Conservation (phyloP, 2,113 vertebrate genomes). For the Myiopsitta monachus region DNA sequence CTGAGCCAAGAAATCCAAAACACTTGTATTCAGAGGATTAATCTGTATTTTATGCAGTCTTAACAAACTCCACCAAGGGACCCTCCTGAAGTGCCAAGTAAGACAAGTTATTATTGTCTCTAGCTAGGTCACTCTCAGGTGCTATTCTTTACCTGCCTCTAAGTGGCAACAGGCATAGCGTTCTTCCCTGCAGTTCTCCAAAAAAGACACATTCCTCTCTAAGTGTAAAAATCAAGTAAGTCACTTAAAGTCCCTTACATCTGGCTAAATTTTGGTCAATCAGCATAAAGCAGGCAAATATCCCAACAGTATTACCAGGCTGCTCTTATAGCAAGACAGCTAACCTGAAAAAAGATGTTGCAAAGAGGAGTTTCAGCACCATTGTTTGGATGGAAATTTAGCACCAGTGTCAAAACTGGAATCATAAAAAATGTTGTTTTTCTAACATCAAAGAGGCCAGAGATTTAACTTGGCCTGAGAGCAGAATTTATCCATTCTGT, state of each 20-base stretch:
- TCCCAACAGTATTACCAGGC: background rate
- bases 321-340: background rate
- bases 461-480: background rate
- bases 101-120: background rate
- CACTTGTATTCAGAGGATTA: background rate
- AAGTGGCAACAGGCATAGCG: background rate
- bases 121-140: background rate
- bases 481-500: background rate
- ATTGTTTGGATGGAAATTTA: background rate
- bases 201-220: background rate
- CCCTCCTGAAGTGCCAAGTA: background rate
- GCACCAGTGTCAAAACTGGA: background rate
- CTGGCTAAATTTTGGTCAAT: background rate
- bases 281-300: background rate
- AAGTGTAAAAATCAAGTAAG: background rate
- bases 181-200: background rate
- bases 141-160: background rate
- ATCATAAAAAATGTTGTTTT: background rate
- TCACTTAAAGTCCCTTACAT: background rate
- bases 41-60: background rate
- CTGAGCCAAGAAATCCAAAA: background rate
- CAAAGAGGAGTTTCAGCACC: background rate
- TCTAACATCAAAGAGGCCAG: background rate
- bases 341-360: background rate
- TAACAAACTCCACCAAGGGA: background rate